These are phyloP conservation scores for Margarornis squamiger DNA, from an alignment of 2,797 vertebrate species.

Conservation along the genomic window DNA sequence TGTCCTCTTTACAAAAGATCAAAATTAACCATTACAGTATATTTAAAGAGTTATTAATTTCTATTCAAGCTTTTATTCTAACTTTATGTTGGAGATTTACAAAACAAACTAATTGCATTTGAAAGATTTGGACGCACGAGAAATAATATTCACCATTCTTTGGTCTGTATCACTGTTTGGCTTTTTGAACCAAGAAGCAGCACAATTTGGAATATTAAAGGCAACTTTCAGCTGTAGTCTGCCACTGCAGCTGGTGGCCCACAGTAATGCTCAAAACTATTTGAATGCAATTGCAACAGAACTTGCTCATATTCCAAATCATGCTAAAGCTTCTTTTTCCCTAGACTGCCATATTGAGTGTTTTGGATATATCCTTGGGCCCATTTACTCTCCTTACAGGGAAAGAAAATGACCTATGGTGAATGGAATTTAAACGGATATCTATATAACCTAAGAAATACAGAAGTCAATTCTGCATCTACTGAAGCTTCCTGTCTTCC, in stretches of 20 bases:
- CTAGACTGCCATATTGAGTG: background rate
- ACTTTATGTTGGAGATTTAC: background rate
- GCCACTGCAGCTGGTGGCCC: background rate
- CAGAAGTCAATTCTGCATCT: background rate
- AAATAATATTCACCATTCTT: background rate
- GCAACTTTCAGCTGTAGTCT: constrained; percentile 3
- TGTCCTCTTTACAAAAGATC: background rate
- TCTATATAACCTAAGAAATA: background rate
- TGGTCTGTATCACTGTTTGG: background rate
- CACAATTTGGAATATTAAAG: background rate
- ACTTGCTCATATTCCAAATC: background rate
- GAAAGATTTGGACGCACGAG: background rate
- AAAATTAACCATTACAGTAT: background rate
- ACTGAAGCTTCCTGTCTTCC: background rate
- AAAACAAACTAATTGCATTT: background rate
- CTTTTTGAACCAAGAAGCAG: background rate
- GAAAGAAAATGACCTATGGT: background rate
- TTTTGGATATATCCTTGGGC: background rate
- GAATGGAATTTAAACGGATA: background rate
- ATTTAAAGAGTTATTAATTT: background rate
- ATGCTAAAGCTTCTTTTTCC: background rate
- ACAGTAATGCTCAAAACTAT: background rate
- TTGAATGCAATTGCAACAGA: background rate
- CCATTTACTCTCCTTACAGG: fast-evolving
- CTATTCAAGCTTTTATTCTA: background rate